A percentile compares a stretch with the other conserved stretches of the same genome.
Evolutionary conservation across 2,113 vertebrate genomes (phyloP).

Genomic region (Seriola quinqueradiata): DNA sequence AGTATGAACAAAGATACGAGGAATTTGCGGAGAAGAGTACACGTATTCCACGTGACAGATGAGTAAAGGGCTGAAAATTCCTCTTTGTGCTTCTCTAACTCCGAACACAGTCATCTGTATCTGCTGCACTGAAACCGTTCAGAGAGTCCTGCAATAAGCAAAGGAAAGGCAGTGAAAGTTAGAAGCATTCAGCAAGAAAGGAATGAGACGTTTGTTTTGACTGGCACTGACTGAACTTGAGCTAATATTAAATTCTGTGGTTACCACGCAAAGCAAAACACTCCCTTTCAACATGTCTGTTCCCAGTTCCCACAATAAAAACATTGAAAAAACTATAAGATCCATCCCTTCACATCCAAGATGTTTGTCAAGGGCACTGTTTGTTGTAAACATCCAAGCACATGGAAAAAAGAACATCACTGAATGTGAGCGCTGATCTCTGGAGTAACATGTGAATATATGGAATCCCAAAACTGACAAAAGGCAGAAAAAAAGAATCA

Average conservation of each 20-base stretch:
- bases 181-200: background rate
- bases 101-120: conserved; percentile 46
- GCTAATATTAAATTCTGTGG: conserved; percentile 48
- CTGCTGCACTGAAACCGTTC: conserved; percentile 62
- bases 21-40: background rate
- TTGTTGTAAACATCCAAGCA: background rate
- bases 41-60: background rate
- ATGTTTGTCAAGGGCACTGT: background rate
- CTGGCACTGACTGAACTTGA: conserved; percentile 25
- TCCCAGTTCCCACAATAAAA: background rate
- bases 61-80: background rate
- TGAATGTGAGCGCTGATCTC: background rate
- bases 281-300: background rate
- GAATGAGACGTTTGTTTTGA: conserved; percentile 51
- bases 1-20: background rate
- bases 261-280: conserved; percentile 24
- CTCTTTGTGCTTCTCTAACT: conserved; percentile 42
- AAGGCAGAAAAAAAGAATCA: background rate
- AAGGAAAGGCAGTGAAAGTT: conserved; percentile 6
- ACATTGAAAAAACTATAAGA: background rate
- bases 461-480: background rate
- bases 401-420: conserved; percentile 17
- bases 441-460: background rate
- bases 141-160: conserved; percentile 64
- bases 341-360: background rate